Base-by-base conservation (phyloP, 2,888 invertebrate species). In the Argyra leucocephala region DNA sequence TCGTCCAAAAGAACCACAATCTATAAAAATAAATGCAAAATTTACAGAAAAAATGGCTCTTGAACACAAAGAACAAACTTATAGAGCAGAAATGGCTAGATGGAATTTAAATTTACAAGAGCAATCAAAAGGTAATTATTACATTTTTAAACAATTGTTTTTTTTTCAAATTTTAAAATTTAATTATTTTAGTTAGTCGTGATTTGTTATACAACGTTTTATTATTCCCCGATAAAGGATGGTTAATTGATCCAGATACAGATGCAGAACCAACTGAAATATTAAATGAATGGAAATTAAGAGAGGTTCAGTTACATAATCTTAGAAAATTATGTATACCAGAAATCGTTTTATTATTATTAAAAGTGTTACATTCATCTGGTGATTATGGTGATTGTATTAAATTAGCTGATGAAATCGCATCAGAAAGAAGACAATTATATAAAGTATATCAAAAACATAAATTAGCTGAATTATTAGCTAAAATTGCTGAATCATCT, bases 41-140 rank as follows among this genome's bases (percentile, higher is more conserved):
- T 95, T 95, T 75, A 88, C 93, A 0, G 94, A 96, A 74, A 89
- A 90, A 77, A 90, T 96, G 24, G 92, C 92, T 2, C 85, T 88
- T 74, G 93, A 96, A 75, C 95, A 96, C 74, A 86, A 86, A 72
- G 83, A 88, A 73, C 88, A 90, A 59, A 88, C 89, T 73, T 90
- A 89, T 71, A 86, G 89, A 69, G 84, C 85, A n/a, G 93, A 93
- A 72, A 79, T 89, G 64, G 87, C 88, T 22, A 83, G 91, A 64
- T 91, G 91, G 91, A 84, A 83, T 70, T 83, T 84, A 73, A 85
- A 86, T 57, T 83, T 91, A 65, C 80, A 83, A 63, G 86, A 88
- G 72, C 90, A 90, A 74, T 87, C 90, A 0, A 83, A 85, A 81
- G 78, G 87, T 87, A 74, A 72, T 69, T 67, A 57, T n/a, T 15